Conservation (phyloP, 2,888 invertebrate genomes). For the Drosophila histrio region DNA sequence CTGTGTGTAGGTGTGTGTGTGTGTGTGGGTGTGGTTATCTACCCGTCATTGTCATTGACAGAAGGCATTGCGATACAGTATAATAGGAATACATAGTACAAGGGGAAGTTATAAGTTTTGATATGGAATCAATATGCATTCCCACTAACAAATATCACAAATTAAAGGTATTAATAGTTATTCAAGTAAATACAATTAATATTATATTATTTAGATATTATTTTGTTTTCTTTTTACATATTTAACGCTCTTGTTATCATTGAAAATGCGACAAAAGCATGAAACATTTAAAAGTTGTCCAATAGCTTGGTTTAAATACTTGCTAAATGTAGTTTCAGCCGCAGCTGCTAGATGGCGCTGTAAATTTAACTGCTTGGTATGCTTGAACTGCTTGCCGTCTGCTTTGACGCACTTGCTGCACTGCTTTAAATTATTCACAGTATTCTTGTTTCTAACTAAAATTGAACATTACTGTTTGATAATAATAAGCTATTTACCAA, state of each 20-base stretch:
- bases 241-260: no score
- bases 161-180: background rate
- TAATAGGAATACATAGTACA: background rate
- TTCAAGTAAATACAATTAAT: background rate
- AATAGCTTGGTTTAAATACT: no score
- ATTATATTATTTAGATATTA: background rate
- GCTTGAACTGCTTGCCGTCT: background rate
- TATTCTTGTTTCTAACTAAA: no score
- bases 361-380: background rate
- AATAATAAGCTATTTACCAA: no score
- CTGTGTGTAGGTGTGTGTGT: background rate
- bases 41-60: conserved; percentile 2
- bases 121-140: background rate
- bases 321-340: background rate
- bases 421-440: no score
- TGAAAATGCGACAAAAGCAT: no score
- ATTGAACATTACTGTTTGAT: background rate
- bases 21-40: background rate
- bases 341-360: background rate
- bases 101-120: background rate
- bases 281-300: no score
- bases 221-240: no score
- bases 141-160: background rate
- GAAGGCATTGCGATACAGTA: background rate
- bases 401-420: no score